Base-by-base conservation (phyloP, 2,113 vertebrate species). In the Accipiter virgatus region DNA sequence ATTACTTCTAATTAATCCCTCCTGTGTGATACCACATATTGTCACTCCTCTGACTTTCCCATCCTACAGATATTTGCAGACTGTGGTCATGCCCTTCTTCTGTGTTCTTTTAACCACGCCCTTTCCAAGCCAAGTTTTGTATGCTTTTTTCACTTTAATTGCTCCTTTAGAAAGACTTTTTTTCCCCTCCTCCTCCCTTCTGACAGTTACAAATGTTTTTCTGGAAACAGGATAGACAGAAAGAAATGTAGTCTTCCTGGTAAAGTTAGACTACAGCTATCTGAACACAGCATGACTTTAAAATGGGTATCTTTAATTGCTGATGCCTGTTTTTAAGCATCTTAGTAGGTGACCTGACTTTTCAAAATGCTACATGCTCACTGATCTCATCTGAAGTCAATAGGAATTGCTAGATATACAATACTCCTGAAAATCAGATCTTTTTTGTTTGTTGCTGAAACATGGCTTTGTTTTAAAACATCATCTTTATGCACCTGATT, bases 1-100 rank as follows among this genome's bases (percentile, higher is more conserved):
- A 36, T 92, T 94, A 94, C 62, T 87, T 40, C 58, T 91, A 94
- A 95, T 95, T 79, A 97, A 82, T 95, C 83, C 73, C 77, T 84
- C 2, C 4, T 59, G 63, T 82, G 47, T 71, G 59, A 83, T 74
- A 63, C 11, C 15, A 62, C 45, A 10, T 75, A 65, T 77, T 81
- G 94, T 92, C 40, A 40, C 20, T 84, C 71, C 68, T 86, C 50
- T 91, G 59, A 78, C 58, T 88, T 83, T 77, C 26, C 81, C n/a
- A 52, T 88, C 67, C 22, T 93, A 83, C n/a, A 92, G 80, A 78
- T 94, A 83, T 45, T 95, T 96, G 88, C 50, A 72, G 47, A 11
- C 63, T 83, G 50, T 78, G 75, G 47, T 95, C 55, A 67, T 74
- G 56, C 82, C 31, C 47, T 42, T 77, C 50, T 80, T 90, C 63